phyloP scores from a whole-genome alignment of 2,113 vertebrate genomes.

The Galeopterus variegatus region DNA sequence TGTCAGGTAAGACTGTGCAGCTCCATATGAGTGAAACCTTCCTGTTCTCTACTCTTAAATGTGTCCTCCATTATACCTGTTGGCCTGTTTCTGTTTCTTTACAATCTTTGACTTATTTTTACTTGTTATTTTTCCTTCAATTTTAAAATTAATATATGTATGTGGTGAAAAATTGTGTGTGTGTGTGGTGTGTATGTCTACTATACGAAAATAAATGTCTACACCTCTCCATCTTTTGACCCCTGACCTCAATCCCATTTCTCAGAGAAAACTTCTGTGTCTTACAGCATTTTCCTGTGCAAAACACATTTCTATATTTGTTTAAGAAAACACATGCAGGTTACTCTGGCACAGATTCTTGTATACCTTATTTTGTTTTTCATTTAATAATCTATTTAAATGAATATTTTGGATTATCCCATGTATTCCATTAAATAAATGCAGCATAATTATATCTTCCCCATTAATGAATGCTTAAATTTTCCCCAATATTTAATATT shows the following conservation, averaged over 20 bases:
- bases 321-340: not conserved
- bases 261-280: not conserved
- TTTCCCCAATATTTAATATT: not conserved
- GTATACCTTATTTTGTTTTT: not conserved
- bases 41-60: not conserved
- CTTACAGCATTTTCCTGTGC: not conserved
- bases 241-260: not conserved
- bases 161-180: not conserved
- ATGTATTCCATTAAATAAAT: not conserved
- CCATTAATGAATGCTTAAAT: not conserved
- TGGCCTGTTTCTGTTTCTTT: not conserved
- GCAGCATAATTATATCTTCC: not conserved
- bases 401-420: not conserved
- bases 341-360: not conserved
- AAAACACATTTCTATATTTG: not conserved
- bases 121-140: not conserved
- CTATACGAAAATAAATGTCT: not conserved
- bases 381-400: not conserved
- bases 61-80: not conserved
- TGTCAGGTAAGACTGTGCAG: slow-evolving; percentile 93
- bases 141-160: slow-evolving; percentile 17
- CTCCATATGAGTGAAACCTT: not conserved
- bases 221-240: not conserved
- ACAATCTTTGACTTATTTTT: slow-evolving; percentile 35
- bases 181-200: not conserved